Evolutionary conservation across 2,888 invertebrate genomes (phyloP).

Genomic region (Orchesellides sinensis): DNA sequence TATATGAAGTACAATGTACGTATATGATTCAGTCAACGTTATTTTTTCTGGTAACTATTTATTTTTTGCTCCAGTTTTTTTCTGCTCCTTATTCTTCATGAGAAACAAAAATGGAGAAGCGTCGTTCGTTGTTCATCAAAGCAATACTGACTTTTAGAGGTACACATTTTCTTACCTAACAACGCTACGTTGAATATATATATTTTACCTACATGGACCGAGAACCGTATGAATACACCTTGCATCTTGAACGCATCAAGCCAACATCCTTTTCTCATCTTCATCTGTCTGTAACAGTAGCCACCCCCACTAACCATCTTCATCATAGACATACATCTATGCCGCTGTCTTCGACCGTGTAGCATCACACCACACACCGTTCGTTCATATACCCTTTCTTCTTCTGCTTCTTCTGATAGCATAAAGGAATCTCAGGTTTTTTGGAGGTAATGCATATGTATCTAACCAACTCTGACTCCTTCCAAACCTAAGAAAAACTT

Average conservation of each 20-base stretch:
- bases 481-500: slow-evolving; percentile 3
- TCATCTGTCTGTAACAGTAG: slow-evolving; percentile 25
- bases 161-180: too few species aligned
- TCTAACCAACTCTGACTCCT: slow-evolving; percentile 7
- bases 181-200: too few species aligned
- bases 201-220: slow-evolving; percentile 3
- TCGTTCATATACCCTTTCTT: background rate
- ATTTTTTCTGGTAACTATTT: too few species aligned
- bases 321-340: slow-evolving; percentile 1
- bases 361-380: too few species aligned
- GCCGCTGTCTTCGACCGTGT: background rate
- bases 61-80: too few species aligned
- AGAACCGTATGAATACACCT: slow-evolving; percentile 49
- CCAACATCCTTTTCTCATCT: slow-evolving; percentile 37
- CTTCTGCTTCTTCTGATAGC: slow-evolving; percentile 1
- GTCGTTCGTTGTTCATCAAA: too few species aligned
- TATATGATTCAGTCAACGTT: too few species aligned
- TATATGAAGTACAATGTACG: too few species aligned
- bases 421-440: slow-evolving; percentile 50
- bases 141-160: too few species aligned
- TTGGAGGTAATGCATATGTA: too few species aligned
- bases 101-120: too few species aligned
- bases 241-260: slow-evolving; percentile 61
- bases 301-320: slow-evolving; percentile 50
- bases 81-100: too few species aligned